Evolutionary conservation across 2,797 vertebrate species (phyloP), one percentile per base, ranked within the genome.

Genomic region (Myripristis jacobus): DNA sequence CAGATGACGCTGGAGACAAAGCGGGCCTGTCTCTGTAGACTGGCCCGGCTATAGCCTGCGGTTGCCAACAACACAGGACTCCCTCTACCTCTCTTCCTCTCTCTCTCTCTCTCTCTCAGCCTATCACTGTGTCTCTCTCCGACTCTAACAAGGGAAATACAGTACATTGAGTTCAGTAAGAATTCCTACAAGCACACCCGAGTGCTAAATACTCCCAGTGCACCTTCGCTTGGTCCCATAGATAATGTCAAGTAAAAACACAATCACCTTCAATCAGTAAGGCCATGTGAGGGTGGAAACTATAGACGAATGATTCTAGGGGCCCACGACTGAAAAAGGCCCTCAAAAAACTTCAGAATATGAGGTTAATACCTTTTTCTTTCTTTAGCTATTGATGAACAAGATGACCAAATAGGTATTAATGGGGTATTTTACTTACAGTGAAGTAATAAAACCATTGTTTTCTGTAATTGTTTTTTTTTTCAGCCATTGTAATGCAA

Each of bases 1-100:
- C 75, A 88, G 90, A 93, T 91, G 92, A 93, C 91, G 82, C 86
- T 84, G n/a, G 90, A 91, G 90, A 88, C 85, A 83, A 87, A 91
- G 86, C 84, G 66, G 48, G 82, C 66, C 84, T 56, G 86, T 88
- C 92, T 90, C 88, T 78, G 82, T 54, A 84, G 89, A 85, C 89
- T 53, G 83, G n/a, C 85, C 74, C 85, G 72, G 88, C 89, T 87
- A 83, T 82, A 86, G 80, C 74, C 82, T 21, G 63, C 44, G 71
- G 90, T 91, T 91, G 85, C 88, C 87, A 91, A 91, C 88, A 91
- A 90, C 91, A 92, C 86, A 87, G 82, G 79, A 74, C 84, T 88
- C 84, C 79, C 81, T 82, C 82, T 80, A 66, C 77, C 83, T 87
- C 77, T 69, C 77, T 4, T 71, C 77, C 59, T 57, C 76, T 60